These are phyloP conservation scores for Iphiclides podalirius DNA, from an alignment of 2,888 invertebrate genomes.

Conservation along the genomic window DNA sequence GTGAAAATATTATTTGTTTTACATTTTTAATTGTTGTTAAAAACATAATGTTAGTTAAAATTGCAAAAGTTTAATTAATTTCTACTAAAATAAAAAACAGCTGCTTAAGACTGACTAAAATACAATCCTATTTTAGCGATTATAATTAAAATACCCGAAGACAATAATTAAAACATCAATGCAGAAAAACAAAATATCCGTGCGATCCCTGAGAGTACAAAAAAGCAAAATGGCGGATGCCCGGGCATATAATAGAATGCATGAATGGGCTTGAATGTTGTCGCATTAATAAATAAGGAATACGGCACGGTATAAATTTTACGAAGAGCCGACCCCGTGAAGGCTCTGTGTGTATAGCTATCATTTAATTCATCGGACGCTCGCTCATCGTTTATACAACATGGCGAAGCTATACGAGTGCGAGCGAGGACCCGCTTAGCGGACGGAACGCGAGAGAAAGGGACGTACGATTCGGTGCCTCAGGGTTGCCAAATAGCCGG, in stretches of 20 bases:
- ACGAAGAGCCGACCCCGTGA: slow-evolving; percentile 5
- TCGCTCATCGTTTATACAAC: slow-evolving; percentile 6
- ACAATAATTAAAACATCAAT: no score
- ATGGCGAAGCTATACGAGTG: background rate
- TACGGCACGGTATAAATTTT: slow-evolving; percentile 13
- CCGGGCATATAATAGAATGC: slow-evolving; percentile 14
- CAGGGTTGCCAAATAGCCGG: slow-evolving; percentile 22
- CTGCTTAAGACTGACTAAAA: no score
- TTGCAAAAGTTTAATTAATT: no score
- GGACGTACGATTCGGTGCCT: background rate
- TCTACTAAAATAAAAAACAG: no score
- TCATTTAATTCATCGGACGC: slow-evolving; percentile 18
- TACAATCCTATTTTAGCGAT: no score
- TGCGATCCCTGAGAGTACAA: background rate
- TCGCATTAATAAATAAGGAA: slow-evolving; percentile 18
- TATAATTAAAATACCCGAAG: no score
- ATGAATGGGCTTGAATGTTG: slow-evolving; percentile 14
- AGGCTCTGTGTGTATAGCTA: background rate
- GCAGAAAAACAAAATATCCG: slow-evolving; percentile 2
- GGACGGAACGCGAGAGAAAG: slow-evolving; percentile 14
- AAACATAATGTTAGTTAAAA: no score
- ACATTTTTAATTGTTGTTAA: no score
- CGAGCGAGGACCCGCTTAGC: slow-evolving; percentile 1
- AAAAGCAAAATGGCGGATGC: background rate
- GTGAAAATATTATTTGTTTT: no score